phyloP scores from a whole-genome alignment of 2,113 vertebrate species.

The Cyanoderma ruficeps region DNA sequence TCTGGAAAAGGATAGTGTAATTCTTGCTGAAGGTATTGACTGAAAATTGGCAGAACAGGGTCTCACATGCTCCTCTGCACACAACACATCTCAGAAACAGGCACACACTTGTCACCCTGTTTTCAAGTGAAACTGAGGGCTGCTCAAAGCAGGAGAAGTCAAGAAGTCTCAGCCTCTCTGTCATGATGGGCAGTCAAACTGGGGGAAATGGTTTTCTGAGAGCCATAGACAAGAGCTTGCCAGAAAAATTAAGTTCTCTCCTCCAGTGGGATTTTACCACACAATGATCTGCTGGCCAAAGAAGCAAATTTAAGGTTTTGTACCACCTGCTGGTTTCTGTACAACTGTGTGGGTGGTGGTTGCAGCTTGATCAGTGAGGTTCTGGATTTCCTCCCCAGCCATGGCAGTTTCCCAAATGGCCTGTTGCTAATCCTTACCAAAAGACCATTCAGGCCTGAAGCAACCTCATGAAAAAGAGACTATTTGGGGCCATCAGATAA shows the following conservation, averaged over 20 bases:
- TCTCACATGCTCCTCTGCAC: rapidly evolving
- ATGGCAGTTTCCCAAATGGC: background rate
- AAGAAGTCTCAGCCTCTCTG: background rate
- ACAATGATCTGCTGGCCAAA: background rate
- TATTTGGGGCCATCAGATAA: background rate
- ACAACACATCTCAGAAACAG: background rate
- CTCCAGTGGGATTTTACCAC: background rate
- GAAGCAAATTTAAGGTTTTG: background rate
- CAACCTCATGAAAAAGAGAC: background rate
- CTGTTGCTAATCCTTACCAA: background rate
- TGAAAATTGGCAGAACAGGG: background rate
- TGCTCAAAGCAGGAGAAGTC: background rate
- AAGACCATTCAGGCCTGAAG: background rate
- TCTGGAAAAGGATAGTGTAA: background rate
- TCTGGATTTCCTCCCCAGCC: background rate
- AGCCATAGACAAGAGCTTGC: background rate
- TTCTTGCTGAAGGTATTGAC: background rate
- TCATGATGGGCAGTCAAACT: background rate
- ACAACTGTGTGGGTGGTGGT: background rate
- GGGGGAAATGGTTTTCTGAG: background rate
- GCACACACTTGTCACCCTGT: rapidly evolving
- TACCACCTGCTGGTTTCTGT: background rate
- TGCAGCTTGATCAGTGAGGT: background rate
- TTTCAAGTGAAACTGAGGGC: background rate
- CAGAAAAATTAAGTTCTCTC: background rate